A percentile compares a stretch with the other conserved stretches of the same genome.
Conservation (phyloP, 2,113 vertebrate species). For the Helogale parvula region DNA sequence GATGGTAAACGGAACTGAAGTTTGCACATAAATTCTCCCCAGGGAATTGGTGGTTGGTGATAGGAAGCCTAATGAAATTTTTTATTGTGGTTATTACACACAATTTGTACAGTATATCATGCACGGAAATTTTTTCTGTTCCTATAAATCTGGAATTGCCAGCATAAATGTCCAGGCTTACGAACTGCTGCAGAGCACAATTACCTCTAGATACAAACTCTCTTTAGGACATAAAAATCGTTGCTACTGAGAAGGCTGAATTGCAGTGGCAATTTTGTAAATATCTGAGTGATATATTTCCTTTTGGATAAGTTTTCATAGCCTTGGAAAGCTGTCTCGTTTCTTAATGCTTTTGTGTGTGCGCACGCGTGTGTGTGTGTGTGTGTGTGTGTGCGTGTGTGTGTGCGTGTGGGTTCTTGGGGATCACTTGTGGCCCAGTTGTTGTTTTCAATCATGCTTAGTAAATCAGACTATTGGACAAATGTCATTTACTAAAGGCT, state of each 20-base stretch:
- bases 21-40: conserved; percentile 80
- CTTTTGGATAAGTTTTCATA: conserved; percentile 70
- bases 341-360: conserved; percentile 65
- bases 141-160: conserved; percentile 69
- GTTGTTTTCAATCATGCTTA: conserved; percentile 60
- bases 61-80: conserved; percentile 82
- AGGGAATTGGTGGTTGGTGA: conserved; percentile 80
- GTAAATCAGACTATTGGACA: conserved; percentile 51
- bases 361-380: not conserved
- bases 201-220: conserved; percentile 71
- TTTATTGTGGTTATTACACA: conserved; percentile 84
- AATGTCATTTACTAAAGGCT: conserved; percentile 66
- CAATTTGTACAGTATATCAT: conserved; percentile 84
- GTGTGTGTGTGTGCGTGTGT: not conserved
- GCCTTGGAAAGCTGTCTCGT: conserved; percentile 69
- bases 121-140: conserved; percentile 72
- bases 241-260: conserved; percentile 75
- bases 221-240: conserved; percentile 68
- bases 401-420: not conserved
- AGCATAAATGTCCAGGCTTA: conserved; percentile 50
- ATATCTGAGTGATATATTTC: conserved; percentile 70
- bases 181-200: conserved; percentile 64
- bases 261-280: conserved; percentile 67
- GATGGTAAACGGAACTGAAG: conserved; percentile 81
- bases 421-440: conserved; percentile 24